Conservation (phyloP, 2,797 vertebrate genomes). For the Anguilla megastoma region DNA sequence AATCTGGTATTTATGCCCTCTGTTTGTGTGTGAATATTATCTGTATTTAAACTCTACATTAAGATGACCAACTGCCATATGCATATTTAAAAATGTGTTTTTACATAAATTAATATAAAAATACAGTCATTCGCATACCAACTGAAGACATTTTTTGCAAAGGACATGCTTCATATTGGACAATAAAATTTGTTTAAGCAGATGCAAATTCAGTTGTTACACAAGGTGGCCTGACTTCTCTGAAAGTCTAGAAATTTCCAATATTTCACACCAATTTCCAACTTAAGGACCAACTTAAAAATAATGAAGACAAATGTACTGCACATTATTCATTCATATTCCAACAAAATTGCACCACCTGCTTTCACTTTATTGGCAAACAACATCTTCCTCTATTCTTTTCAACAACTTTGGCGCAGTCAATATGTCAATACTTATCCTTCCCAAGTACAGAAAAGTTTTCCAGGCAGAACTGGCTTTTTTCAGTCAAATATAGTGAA, state of each 20-base stretch:
- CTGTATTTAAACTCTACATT: neutral
- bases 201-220: neutral
- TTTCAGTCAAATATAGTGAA: slow-evolving; percentile 4
- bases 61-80: neutral
- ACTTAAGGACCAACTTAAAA: neutral
- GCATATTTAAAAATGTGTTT: neutral
- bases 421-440: neutral
- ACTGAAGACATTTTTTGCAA: neutral
- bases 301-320: neutral
- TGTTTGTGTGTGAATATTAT: neutral
- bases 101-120: neutral
- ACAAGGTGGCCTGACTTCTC: neutral
- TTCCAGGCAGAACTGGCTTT: neutral
- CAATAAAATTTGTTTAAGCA: neutral
- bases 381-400: neutral
- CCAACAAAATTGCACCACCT: neutral
- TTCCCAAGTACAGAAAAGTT: neutral
- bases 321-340: neutral
- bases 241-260: neutral
- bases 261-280: neutral
- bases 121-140: neutral
- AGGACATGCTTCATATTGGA: neutral
- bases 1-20: neutral
- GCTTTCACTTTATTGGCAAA: neutral
- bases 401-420: neutral